Evolutionary conservation across 2,888 invertebrate genomes (phyloP), one percentile per base, ranked within the genome.

Genomic region (Dysmachus trigonus): DNA sequence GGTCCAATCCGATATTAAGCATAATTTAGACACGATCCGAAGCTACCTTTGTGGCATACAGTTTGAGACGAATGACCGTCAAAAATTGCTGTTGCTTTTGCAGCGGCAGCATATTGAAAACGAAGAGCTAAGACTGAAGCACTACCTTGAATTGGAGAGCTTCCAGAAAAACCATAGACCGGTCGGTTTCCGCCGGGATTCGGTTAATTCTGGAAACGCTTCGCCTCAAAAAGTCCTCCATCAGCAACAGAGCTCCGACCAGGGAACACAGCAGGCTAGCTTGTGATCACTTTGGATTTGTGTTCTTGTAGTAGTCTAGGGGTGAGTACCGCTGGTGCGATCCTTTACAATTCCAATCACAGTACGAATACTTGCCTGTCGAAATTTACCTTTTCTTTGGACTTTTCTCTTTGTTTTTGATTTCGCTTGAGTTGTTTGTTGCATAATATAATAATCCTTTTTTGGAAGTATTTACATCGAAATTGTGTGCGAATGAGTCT

Each of bases 41-140:
- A 91, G 90, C 87, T 91, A 91, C 86, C 88, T 92, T 87, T 90
- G 91, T 86, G 90, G 91, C 81, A 90, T 91, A 41, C 90, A 91
- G 8, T 89, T 92, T 86, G 92, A 91, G 73, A 90, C 92, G 22
- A 92, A 91, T 86, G 91, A 91, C 83, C 91, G 91, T 76, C 92
- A 92, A 87, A 90, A 91, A 41, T 88, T 92, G 31, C 86, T 91
- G 53, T 88, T 92, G n/a, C 87, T 92, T 33, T 89, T 92, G 18
- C 92, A 92, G 88, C 91, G 92, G 27, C 92, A 92, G 86, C 90
- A 92, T 53, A 91, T 92, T 38, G 92, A 92, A 89, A 92, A 92
- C 85, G 92, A 92, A 88, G 92, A 92, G 88, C 88, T 92, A 81
- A 90, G 92, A 5, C 88, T 92, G 8, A 91, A 91, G 83, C 92